These are phyloP conservation scores for Gavialis gangeticus DNA, from an alignment of 2,113 vertebrate species.

Conservation along the genomic window DNA sequence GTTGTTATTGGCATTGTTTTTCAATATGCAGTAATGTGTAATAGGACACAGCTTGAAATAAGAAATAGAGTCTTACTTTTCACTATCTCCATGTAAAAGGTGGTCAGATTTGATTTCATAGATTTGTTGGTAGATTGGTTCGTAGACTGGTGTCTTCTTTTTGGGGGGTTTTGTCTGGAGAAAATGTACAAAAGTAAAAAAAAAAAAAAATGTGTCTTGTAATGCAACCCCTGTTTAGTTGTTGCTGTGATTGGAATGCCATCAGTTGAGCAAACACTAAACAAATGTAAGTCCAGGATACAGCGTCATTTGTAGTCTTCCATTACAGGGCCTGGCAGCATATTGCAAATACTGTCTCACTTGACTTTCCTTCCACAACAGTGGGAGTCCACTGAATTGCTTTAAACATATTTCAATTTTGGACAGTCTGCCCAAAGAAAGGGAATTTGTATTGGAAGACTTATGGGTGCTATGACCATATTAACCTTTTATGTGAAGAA, in stretches of 20 bases:
- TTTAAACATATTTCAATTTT: neutral
- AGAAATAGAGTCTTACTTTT: neutral
- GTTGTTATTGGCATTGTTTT: neutral
- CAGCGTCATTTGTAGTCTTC: neutral
- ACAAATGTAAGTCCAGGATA: neutral
- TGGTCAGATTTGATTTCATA: neutral
- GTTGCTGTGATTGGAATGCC: neutral
- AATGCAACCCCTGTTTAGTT: neutral
- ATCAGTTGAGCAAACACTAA: too few relatives aligned
- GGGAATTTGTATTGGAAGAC: neutral
- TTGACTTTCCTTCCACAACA: neutral
- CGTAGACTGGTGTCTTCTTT: too few relatives aligned
- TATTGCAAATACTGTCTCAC: accelerated
- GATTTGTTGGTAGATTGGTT: too few relatives aligned
- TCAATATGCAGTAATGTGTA: accelerated
- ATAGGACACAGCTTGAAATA: accelerated
- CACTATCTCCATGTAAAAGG: neutral
- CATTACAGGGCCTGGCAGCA: neutral
- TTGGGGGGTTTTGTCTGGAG: neutral
- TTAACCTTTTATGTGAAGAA: neutral
- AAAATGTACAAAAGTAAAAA: neutral
- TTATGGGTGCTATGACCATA: neutral
- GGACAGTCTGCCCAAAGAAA: neutral
- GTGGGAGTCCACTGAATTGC: neutral
- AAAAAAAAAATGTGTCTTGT: neutral